Base-by-base conservation (phyloP, 1,140 invertebrate species). In the Aleiodes sp. region DNA sequence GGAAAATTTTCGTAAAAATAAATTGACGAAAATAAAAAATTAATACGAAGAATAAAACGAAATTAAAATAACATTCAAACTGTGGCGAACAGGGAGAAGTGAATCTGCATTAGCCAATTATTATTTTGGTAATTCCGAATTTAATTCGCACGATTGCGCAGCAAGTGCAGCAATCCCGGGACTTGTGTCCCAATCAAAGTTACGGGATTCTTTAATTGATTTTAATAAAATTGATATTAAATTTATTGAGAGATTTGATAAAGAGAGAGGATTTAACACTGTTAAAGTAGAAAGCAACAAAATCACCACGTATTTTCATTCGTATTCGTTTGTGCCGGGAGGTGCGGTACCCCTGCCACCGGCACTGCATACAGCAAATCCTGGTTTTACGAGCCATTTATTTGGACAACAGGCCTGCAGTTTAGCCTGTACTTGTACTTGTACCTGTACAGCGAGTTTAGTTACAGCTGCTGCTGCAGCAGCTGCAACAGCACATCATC, bases 281-380 rank as follows among this genome's bases (percentile, higher is more conserved):
- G 80, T 78, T 68, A 77, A 82, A 76, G 75, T 76, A 78, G 75
- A 76, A 60, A 62, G 71, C 33, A 77, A 80, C 75, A 75, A 80
- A 77, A 80, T 82, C 84, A 85, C 84, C 80, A 85, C 84, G 84
- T 86, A 84, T 84, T 86, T 85, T 85, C 84, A 86, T 80, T 86
- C 84, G 84, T 86, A 86, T 75, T 84, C 84, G 77, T 84, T 85
- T 68, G 82, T 85, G 79, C 84, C 84, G 84, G 84, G 84, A 80
- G 84, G 81, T 80, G 80, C 78, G 82, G 79, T 81, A 80, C 78
- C 80, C 78, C 77, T 81, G 78, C 79, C 76, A 71, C 77, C 80
- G 78, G 77, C 79, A 68, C 71, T 80, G 68, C 70, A 80, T 67
- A 59, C 65, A 39, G 64, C 35, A 73, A 79, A 80, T 70, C 81